Evolutionary conservation across 2,888 invertebrate genomes (phyloP), one percentile per base, ranked within the genome.

Genomic region (Altica lythri): DNA sequence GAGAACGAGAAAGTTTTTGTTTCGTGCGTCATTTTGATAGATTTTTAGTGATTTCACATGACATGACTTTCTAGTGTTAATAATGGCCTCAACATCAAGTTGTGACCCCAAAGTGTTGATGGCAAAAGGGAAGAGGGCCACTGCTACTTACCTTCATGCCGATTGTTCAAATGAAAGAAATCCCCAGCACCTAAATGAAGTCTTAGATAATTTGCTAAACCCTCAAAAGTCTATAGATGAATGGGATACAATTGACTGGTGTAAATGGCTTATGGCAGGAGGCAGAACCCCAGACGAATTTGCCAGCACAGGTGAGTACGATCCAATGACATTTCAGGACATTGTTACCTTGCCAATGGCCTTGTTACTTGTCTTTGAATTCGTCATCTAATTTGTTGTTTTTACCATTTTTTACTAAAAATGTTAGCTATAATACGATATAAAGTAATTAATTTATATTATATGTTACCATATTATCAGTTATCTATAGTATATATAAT

Each of bases 261-360:
- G 92, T 77, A 89, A 91, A 69, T 95, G 94, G 92, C 81, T 96
- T 48, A 87, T 96, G 78, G 92, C 95, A 67, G 94, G 95, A 64
- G 95, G 95, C 19, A 83, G 87, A 72, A 94, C 93, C 35, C 94
- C 94, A 8, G 94, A 95, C 73, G 95, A 95, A 77, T 96, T 94
- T 78, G 85, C 91, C 34, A 86, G 86, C 73, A 90, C 89, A 78
- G 95, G 95, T 95, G 77, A 80, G 80, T 49, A 50, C 50, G 50
- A 52, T 37, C 29, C 29, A 48, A 50, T 57, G 55, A 55, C 61
- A 49, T 48, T 38, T 48, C 45, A 34, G 45, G 40, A 29, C 42
- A 42, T 49, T 49, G 49, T 58, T 52, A 53, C 54, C 57, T 60
- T 60, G 64, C 59, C 60, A 63, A 60, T 63, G 65, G 60, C 63